Evolutionary conservation across 2,888 invertebrate species (phyloP).

Genomic region (Dioctria linearis): DNA sequence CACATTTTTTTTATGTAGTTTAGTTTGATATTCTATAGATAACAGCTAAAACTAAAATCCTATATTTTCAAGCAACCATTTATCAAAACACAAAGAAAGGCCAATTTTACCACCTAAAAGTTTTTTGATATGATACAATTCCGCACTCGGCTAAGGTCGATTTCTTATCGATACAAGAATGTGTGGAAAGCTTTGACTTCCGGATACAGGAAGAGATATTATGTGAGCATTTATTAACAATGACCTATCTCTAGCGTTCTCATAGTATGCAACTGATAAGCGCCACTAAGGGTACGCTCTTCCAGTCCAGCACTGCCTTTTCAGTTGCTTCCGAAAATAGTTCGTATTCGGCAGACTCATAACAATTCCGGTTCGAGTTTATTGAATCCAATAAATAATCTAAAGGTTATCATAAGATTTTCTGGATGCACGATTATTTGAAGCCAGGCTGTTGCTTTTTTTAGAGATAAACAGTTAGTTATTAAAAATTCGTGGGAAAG

Average conservation of each 20-base stretch:
- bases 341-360: background rate
- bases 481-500: background rate
- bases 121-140: too few relatives aligned
- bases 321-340: background rate
- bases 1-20: too few relatives aligned
- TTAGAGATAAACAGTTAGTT: background rate
- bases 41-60: too few relatives aligned
- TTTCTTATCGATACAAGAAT: background rate
- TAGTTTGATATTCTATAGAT: too few relatives aligned
- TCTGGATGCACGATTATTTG: background rate
- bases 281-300: background rate
- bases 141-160: background rate
- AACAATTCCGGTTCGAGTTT: background rate
- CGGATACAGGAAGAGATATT: slow-evolving; percentile 3
- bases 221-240: background rate
- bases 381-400: background rate
- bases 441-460: too few relatives aligned
- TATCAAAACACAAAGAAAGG: too few relatives aligned
- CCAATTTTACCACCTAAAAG: too few relatives aligned
- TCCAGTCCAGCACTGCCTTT: background rate
- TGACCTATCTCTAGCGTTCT: slow-evolving; percentile 18
- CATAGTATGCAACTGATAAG: slow-evolving; percentile 1
- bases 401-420: background rate
- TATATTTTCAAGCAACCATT: too few relatives aligned
- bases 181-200: background rate